Conservation (phyloP, 2,888 invertebrate genomes). For the Caenorhabditis sp. region DNA sequence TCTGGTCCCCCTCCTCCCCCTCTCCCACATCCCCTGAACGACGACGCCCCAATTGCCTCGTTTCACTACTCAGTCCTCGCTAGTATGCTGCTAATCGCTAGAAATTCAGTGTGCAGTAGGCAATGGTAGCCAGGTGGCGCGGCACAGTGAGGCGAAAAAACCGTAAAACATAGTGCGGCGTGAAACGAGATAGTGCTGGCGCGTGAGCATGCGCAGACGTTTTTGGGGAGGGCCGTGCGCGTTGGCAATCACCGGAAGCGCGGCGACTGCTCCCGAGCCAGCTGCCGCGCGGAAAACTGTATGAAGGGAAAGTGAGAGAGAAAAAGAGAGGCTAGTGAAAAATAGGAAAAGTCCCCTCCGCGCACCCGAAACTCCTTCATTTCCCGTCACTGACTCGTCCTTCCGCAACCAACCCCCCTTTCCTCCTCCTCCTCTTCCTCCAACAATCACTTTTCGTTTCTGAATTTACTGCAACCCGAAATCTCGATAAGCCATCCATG, state of each 20-base stretch:
- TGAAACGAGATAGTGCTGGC: slow-evolving; percentile 41
- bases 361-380: slow-evolving; percentile 59
- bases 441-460: slow-evolving; percentile 36
- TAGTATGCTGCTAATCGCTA: slow-evolving; percentile 53
- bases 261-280: slow-evolving; percentile 49
- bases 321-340: slow-evolving; percentile 17
- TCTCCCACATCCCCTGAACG: background rate
- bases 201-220: slow-evolving; percentile 27
- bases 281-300: slow-evolving; percentile 52
- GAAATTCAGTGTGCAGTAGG: slow-evolving; percentile 38
- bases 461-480: slow-evolving; percentile 9
- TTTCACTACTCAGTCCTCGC: slow-evolving; percentile 12
- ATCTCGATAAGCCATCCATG: slow-evolving; percentile 42
- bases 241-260: slow-evolving; percentile 63
- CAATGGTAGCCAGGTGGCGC: background rate
- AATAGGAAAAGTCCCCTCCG: slow-evolving; percentile 36
- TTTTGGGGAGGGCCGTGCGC: slow-evolving; percentile 22
- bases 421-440: slow-evolving; percentile 11
- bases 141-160: slow-evolving; percentile 39
- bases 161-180: slow-evolving; percentile 55
- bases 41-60: slow-evolving; percentile 23
- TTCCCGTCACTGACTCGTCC: slow-evolving; percentile 61
- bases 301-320: slow-evolving; percentile 35
- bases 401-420: slow-evolving; percentile 27
- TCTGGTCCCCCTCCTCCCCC: slow-evolving; percentile 39